Conservation (phyloP, 2,888 invertebrate genomes). For the Limnephilus marmoratus region DNA sequence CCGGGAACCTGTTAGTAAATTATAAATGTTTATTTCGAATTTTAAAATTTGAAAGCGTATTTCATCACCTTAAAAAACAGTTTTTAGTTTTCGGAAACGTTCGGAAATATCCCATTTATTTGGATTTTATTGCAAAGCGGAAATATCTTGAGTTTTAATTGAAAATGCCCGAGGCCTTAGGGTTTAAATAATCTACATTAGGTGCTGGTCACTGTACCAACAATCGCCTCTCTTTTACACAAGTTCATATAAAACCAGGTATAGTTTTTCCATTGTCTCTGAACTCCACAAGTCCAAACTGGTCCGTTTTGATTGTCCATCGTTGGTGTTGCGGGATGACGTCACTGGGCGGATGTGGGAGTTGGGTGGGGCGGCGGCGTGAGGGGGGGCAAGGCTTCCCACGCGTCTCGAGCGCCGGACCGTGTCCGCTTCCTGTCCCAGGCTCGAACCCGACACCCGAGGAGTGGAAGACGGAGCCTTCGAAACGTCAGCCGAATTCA, state of each 20-base stretch:
- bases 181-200: neutral
- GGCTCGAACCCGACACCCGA: slow-evolving; percentile 16
- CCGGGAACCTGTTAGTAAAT: too few species aligned
- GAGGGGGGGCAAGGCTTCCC: slow-evolving; percentile 14
- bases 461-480: slow-evolving; percentile 8
- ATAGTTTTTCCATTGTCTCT: neutral
- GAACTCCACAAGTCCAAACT: neutral
- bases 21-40: too few species aligned
- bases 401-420: slow-evolving; percentile 27
- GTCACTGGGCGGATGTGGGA: slow-evolving; percentile 6
- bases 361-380: slow-evolving; percentile 7
- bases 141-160: too few species aligned
- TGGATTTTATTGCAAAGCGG: too few species aligned
- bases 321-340: neutral
- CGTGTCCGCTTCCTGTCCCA: slow-evolving; percentile 35
- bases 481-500: neutral
- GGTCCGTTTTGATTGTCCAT: neutral
- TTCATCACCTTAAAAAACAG: too few species aligned
- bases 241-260: neutral
- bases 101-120: too few species aligned
- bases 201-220: neutral
- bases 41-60: too few species aligned
- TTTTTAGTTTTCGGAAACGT: too few species aligned
- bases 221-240: neutral
- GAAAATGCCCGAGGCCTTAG: too few species aligned